Base-by-base conservation (phyloP, 2,888 invertebrate species). In the Willowsia nigromaculata region DNA sequence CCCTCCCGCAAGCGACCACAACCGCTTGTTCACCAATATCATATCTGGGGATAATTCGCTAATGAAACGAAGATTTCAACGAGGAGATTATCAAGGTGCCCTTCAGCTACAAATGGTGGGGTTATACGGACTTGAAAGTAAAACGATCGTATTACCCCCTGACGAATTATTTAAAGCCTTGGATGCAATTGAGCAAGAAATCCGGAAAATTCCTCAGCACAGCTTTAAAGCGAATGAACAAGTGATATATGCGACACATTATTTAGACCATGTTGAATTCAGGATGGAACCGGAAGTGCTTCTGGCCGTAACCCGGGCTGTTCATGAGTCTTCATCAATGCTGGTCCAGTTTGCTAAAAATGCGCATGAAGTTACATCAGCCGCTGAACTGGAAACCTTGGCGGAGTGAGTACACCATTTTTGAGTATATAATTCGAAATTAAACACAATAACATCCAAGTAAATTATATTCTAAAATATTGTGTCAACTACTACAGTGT, bases 81-180 rank as follows among this genome's bases (percentile, higher is more conserved):
- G 33, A 9, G 91, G 91, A 15, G 74, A 85, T n/a, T 37, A 87
- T 27, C 89, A 91, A 71, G 81, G 81, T 22, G 88, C 85, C 13
- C 65, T 90, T 18, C 89, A 91, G 9, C 9, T 91, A 6, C 65
- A 81, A 53, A 43, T 88, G 56, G 37, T 30, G 2, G 68, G 85
- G 5, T 6, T 78, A 1, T 85, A 85, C 30, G 90, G 90, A 47
- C 37, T 85, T 22, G 6, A 30, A 13, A n/a, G 65, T 4, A 13
- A 13, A 4, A 33, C 18, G 1, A 71, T 71, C 0, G 22, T 3
- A 1, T 15, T 87, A 9, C 27, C 9, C 5, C 9, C 4, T n/a
- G 18, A 43, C 2, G 81, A 81, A 9, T 4, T 13, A 11, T 27
- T 53, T 15, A 4, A 11, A 3, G 15, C 68, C 0, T 11, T 68